Conservation (phyloP, 2,113 vertebrate genomes). For the Cisticola juncidis region DNA sequence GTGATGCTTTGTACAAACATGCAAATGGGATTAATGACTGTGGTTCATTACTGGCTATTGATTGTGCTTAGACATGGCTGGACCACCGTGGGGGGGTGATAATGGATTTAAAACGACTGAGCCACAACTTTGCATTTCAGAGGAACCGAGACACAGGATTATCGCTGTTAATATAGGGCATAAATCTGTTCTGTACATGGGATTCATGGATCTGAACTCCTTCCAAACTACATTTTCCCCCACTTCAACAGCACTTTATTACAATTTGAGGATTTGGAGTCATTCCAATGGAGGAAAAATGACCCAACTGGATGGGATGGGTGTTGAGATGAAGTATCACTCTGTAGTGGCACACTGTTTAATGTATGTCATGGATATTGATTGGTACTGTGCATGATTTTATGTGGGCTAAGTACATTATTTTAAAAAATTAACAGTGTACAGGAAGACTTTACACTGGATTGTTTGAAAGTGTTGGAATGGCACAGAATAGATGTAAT, state of each 20-base stretch:
- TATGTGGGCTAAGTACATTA: background rate
- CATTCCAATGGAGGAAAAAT: background rate
- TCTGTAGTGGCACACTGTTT: background rate
- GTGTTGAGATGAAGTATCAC: constrained; percentile 9
- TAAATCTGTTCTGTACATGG: constrained; percentile 21
- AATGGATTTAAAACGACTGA: constrained; percentile 25
- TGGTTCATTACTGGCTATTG: constrained; percentile 29
- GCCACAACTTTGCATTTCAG: background rate
- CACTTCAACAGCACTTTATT: background rate
- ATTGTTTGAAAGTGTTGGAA: background rate
- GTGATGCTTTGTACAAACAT: constrained; percentile 13
- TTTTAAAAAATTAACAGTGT: background rate
- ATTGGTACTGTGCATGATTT: background rate
- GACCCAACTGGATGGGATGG: background rate
- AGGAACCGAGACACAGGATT: constrained; percentile 9
- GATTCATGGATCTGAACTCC: constrained; percentile 21
- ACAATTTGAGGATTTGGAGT: constrained; percentile 14
- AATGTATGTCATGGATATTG: background rate
- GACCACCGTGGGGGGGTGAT: background rate
- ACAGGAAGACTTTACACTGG: background rate
- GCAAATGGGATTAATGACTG: constrained; percentile 28
- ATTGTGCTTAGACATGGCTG: constrained; percentile 16
- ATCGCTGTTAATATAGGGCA: constrained; percentile 6
- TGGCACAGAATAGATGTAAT: background rate
- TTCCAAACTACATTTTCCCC: constrained; percentile 40